Evolutionary conservation across 2,797 vertebrate genomes (phyloP).

Genomic region (Manis crassicaudata): DNA sequence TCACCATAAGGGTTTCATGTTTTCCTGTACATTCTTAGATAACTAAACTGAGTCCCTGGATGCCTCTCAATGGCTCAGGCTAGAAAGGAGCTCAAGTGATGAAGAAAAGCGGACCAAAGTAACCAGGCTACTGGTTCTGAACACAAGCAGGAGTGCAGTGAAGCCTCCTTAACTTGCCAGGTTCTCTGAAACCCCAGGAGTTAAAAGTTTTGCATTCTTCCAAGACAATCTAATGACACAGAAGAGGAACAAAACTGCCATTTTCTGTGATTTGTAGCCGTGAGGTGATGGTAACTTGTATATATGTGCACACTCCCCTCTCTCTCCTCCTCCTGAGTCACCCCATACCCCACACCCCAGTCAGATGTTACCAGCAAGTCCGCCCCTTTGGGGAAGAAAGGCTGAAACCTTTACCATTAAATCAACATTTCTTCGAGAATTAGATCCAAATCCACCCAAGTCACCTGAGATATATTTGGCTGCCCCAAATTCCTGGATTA

Average conservation of each 20-base stretch:
- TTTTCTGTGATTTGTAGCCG: background rate
- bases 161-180: background rate
- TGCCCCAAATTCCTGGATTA: conserved; percentile 57
- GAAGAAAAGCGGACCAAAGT: background rate
- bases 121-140: background rate
- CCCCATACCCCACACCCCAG: background rate
- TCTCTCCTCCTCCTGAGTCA: background rate
- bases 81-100: background rate
- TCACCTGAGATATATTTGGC: conserved; percentile 35
- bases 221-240: background rate
- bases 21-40: background rate
- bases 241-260: background rate
- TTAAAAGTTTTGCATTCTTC: background rate
- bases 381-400: background rate
- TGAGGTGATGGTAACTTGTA: background rate
- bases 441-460: conserved; percentile 39
- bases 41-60: conserved; percentile 18
- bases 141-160: background rate
- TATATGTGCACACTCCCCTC: background rate
- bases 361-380: background rate
- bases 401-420: conserved; percentile 2
- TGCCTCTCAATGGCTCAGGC: background rate
- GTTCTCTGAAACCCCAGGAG: background rate
- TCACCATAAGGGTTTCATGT: background rate
- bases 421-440: conserved; percentile 49